Percentiles rank a stretch among this genome's conserved stretches.
Conservation (phyloP, 2,113 vertebrate genomes). For the Vimba vimba region DNA sequence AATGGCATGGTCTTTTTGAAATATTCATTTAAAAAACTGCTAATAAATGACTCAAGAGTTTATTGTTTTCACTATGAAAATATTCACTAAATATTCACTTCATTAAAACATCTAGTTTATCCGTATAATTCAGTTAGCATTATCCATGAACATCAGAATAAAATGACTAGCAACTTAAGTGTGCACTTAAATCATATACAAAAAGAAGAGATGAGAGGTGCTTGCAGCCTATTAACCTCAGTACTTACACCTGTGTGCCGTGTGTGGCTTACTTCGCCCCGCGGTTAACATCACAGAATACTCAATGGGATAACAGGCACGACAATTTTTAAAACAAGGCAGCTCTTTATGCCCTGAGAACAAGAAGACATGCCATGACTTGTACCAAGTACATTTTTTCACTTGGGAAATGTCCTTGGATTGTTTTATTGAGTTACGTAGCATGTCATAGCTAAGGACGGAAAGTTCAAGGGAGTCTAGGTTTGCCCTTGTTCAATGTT, state of each 20-base stretch:
- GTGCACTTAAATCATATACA: constrained; percentile 2
- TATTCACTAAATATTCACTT: too few relatives aligned
- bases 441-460: constrained; percentile 43
- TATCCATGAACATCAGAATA: neutral
- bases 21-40: too few relatives aligned
- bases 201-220: constrained; percentile 5
- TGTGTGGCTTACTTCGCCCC: neutral
- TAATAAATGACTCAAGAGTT: too few relatives aligned
- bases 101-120: neutral
- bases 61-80: too few relatives aligned
- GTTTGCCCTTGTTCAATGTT: constrained; percentile 38
- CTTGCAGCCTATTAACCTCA: neutral
- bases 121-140: neutral
- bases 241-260: neutral
- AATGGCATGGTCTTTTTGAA: too few relatives aligned
- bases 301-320: neutral
- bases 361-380: constrained; percentile 22
- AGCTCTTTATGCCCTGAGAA: neutral
- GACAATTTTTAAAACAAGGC: constrained; percentile 29
- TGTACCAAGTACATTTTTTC: neutral
- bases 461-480: constrained; percentile 43
- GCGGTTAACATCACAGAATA: constrained; percentile 4
- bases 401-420: constrained; percentile 40
- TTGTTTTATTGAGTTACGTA: constrained; percentile 55
- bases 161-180: neutral